Base-by-base conservation (phyloP, 2,888 invertebrate species). In the Drosophila formosana region DNA sequence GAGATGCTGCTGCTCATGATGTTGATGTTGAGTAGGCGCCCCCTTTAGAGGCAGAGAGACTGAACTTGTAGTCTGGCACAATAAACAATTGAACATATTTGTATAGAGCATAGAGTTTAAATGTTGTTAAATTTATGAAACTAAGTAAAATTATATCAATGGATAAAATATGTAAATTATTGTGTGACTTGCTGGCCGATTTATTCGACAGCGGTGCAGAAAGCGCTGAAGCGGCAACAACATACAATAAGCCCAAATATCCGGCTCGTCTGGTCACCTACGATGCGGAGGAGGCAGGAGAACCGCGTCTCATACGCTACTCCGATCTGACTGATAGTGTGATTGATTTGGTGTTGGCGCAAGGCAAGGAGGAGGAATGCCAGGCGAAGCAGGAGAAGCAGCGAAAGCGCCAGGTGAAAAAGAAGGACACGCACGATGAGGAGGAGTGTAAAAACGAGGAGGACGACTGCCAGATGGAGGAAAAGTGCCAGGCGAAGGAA, bases 201-300 rank as follows among this genome's bases (percentile, higher is more conserved):
- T 9, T 63, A 5, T 45, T 37, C 3, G 9, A 7, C 4, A 1
- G 0, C 4, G 4, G 5, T n/a, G 6, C 26, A 13, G 9, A 7
- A 3, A 1, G 0, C 4, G 4, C 7, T n/a, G 6, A 30, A 13
- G 1, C 4, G 11, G 4, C 1, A 6, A 8, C 1, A 32, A 75
- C 72, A 9, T 70, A 47, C 1, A 73, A 82, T 3, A 52, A 62
- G 1, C 28, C 84, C 23, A 68, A 53, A 0, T 84, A 89, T 69
- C 85, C 85, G 2, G n/a, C 55, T 3, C 72, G 56, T 0, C 26
- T 88, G 47, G 25, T 55, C 7, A 85, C 80, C 67, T 84, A 88
- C 25, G 88, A 89, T 58, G 84, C 74, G 1, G 76, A 76, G 46
- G 65, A 41, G 8, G n/a, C 8, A 0, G 34, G 58, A 6, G 88